These are phyloP conservation scores for Engraulis encrasicolus DNA, from an alignment of 2,113 vertebrate species.

Conservation along the genomic window DNA sequence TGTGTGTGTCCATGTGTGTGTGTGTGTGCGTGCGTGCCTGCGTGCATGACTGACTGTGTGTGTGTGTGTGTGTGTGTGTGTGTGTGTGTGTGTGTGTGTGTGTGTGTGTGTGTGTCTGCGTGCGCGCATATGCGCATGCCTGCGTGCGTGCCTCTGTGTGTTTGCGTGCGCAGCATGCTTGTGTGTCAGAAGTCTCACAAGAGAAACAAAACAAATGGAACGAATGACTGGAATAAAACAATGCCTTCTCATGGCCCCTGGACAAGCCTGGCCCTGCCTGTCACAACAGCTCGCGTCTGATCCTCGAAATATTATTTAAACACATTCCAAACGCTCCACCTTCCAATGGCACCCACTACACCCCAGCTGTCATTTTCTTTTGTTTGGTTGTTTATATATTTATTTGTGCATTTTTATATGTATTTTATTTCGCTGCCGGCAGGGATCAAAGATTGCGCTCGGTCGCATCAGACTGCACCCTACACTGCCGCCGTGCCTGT, in stretches of 20 bases:
- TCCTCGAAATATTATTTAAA: neutral
- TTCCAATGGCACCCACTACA: neutral
- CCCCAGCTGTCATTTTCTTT: neutral
- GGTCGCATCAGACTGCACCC: neutral
- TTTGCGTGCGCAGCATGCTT: no score
- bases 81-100: no score
- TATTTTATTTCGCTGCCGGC: no score
- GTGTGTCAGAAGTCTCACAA: no score
- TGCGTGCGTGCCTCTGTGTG: no score
- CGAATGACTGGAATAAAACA: neutral
- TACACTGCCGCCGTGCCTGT: neutral
- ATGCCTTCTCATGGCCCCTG: neutral
- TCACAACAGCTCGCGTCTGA: neutral
- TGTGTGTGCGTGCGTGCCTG: neutral
- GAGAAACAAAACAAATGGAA: neutral
- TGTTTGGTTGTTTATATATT: neutral
- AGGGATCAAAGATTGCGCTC: neutral
- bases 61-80: no score
- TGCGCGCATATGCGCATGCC: no score
- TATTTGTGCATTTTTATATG: neutral
- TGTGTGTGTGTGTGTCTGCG: no score
- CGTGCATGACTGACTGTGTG: no score
- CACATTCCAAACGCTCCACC: constrained; percentile 1
- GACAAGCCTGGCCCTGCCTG: neutral
- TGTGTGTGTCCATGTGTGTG: neutral